Evolutionary conservation across 2,797 vertebrate species (phyloP).

Genomic region (Pelochelys cantorii): DNA sequence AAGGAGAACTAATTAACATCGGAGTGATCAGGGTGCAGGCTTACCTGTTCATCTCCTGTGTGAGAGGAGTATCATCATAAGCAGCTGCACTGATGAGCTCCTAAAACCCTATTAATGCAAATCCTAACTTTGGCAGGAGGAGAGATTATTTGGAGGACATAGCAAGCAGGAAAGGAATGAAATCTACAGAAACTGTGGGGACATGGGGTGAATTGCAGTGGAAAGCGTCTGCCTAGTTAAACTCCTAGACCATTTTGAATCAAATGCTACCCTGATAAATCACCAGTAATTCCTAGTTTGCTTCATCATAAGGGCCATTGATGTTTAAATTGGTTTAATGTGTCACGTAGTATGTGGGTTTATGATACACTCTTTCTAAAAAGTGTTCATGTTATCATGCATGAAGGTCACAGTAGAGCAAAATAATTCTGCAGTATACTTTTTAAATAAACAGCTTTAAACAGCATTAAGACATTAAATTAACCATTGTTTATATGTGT

Average conservation of each 20-base stretch:
- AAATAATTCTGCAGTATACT: not conserved
- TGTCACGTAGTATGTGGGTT: not conserved
- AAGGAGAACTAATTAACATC: not conserved
- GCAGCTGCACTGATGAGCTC: accelerated
- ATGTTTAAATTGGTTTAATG: not conserved
- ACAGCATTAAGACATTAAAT: not conserved
- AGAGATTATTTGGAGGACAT: not conserved
- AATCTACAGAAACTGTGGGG: not conserved
- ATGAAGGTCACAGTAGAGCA: not conserved
- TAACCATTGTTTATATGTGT: not conserved
- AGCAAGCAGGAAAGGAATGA: not conserved
- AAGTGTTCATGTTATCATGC: accelerated
- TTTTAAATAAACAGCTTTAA: not conserved
- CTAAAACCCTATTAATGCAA: not conserved
- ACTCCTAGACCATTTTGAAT: not conserved
- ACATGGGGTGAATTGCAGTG: not conserved
- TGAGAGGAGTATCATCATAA: not conserved
- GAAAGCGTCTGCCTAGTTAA: not conserved
- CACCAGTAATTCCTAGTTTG: not conserved
- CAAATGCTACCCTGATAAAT: not conserved
- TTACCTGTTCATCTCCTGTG: not conserved
- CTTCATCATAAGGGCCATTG: not conserved
- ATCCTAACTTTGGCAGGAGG: not conserved
- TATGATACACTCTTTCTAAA: not conserved
- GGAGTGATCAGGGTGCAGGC: too few species aligned